Conservation (phyloP, 2,113 vertebrate genomes). For the Chauna torquata region DNA sequence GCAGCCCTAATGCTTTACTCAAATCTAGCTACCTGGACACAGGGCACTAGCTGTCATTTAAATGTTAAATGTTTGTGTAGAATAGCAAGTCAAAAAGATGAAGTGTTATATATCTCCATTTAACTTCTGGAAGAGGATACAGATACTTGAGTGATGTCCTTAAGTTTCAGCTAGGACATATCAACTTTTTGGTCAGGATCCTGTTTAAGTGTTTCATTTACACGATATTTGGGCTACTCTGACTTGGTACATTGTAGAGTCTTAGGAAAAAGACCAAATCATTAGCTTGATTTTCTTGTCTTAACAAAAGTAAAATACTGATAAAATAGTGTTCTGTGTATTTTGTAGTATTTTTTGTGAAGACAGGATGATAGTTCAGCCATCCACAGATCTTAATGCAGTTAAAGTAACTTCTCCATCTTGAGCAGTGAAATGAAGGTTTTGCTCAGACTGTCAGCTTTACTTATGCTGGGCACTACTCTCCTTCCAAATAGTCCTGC, state of each 20-base stretch:
- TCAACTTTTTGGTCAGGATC: background rate
- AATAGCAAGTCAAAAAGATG: background rate
- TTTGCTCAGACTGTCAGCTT: background rate
- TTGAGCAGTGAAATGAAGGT: background rate
- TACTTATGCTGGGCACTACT: background rate
- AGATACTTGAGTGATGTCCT: background rate
- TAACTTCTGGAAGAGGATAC: background rate
- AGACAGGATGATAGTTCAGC: background rate
- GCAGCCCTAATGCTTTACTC: background rate
- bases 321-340: background rate
- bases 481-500: background rate
- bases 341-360: background rate
- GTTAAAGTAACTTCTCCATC: background rate
- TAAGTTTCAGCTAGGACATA: background rate
- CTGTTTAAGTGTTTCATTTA: rapidly evolving
- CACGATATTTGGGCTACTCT: background rate
- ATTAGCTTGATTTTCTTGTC: background rate
- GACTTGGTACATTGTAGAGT: rapidly evolving
- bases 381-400: background rate
- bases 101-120: background rate
- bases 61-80: background rate
- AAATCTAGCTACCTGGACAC: background rate
- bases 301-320: background rate
- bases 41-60: background rate
- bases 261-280: background rate